Conservation (phyloP, 2,888 invertebrate genomes). For the Cephus spinipes region DNA sequence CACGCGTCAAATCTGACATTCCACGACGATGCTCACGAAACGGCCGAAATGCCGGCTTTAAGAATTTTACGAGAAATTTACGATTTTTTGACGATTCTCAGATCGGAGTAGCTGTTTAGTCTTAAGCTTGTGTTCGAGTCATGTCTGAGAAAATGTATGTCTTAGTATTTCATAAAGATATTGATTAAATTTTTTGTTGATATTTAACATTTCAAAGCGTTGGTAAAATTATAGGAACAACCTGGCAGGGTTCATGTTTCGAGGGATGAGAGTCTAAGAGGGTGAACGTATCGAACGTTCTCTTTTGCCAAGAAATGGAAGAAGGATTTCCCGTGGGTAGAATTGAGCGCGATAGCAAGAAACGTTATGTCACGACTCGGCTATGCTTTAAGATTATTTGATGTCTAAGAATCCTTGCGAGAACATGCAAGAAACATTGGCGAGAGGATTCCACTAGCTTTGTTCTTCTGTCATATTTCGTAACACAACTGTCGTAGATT, state of each 20-base stretch:
- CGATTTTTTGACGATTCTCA: background rate
- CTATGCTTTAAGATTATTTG: background rate
- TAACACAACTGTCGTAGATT: background rate
- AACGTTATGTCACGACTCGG: background rate
- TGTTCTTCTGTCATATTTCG: background rate
- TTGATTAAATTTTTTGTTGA: background rate
- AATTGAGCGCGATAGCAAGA: background rate
- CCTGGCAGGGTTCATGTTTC: background rate
- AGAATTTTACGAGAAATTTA: background rate
- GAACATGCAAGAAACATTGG: background rate
- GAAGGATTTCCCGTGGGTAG: background rate
- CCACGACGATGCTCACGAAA: constrained; percentile 20
- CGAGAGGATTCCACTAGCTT: background rate
- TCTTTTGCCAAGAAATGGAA: background rate
- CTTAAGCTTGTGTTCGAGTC: background rate
- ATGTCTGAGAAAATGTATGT: background rate
- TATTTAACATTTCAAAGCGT: background rate
- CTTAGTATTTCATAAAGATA: background rate
- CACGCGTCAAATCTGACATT: constrained; percentile 66
- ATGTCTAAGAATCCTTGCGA: background rate
- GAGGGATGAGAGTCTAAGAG: background rate
- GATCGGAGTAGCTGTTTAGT: background rate
- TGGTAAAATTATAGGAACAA: background rate
- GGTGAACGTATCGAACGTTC: background rate
- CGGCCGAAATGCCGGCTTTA: background rate